A percentile compares a stretch with the other conserved stretches of the same genome.
These are phyloP conservation scores for Aspiorhynchus laticeps DNA, from an alignment of 2,113 vertebrate species.

Conservation along the genomic window DNA sequence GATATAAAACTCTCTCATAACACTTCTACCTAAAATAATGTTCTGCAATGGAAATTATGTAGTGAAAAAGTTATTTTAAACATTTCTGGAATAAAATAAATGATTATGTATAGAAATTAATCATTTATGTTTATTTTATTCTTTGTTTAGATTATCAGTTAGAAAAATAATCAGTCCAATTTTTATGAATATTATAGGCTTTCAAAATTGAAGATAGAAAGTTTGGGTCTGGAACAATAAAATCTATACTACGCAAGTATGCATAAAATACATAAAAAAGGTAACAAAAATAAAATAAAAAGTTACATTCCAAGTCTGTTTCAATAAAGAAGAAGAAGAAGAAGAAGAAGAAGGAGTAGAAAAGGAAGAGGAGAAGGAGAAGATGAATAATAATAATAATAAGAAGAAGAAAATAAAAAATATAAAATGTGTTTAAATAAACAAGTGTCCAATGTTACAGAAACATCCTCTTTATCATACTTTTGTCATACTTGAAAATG, in stretches of 20 bases:
- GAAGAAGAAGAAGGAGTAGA: background rate
- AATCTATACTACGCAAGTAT: too few species aligned
- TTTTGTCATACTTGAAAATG: too few species aligned
- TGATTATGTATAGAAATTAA: background rate
- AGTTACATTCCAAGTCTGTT: background rate
- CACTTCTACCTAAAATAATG: background rate
- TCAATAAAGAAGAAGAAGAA: background rate
- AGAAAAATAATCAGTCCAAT: background rate
- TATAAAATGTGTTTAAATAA: background rate
- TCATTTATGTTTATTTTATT: background rate
- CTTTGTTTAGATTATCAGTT: background rate
- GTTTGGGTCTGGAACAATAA: background rate
- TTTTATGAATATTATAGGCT: background rate
- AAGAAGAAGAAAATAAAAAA: background rate
- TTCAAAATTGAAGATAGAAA: background rate
- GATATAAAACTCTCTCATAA: background rate
- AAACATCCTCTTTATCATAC: background rate
- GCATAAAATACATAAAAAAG: too few species aligned
- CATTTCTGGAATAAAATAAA: background rate
- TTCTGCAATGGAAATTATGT: background rate
- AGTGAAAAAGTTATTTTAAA: background rate
- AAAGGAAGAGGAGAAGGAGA: background rate
- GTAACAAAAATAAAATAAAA: background rate
- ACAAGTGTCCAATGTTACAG: background rate
- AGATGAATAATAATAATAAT: background rate